Evolutionary conservation across 1,140 invertebrate species (phyloP).

Genomic region (Orussus abietinus): DNA sequence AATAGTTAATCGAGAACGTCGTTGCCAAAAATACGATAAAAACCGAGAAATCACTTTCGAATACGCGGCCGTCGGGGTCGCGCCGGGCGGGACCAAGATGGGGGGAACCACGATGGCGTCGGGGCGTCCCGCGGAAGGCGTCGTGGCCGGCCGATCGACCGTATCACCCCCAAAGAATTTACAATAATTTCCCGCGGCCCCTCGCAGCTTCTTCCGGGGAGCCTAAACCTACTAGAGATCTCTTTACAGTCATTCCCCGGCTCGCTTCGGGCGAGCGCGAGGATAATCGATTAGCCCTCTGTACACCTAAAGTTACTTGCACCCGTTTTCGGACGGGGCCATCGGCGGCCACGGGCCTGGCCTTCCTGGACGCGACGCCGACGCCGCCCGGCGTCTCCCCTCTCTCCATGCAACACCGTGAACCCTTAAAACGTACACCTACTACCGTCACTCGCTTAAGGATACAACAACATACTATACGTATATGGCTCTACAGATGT

Average conservation of each 20-base stretch:
- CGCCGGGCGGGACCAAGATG: too few relatives aligned
- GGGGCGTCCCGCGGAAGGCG: neutral
- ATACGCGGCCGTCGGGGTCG: too few relatives aligned
- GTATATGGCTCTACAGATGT: constrained; percentile 56
- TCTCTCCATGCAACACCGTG: constrained; percentile 28
- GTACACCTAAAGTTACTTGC: constrained; percentile 47
- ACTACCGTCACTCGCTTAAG: constrained; percentile 44
- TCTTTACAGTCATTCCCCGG: too few relatives aligned
- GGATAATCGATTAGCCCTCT: constrained; percentile 38
- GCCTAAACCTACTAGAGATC: too few relatives aligned
- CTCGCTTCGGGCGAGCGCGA: too few relatives aligned
- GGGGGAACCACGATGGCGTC: too few relatives aligned
- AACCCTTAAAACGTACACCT: constrained; percentile 43
- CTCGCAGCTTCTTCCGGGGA: too few relatives aligned
- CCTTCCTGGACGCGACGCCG: constrained; percentile 23
- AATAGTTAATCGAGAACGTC: constrained; percentile 54
- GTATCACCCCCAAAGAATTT: constrained; percentile 37
- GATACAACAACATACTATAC: constrained; percentile 56
- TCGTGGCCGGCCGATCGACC: constrained; percentile 30
- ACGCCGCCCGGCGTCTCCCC: constrained; percentile 18
- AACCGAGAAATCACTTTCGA: too few relatives aligned
- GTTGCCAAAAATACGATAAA: constrained; percentile 56
- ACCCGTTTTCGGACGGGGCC: constrained; percentile 42
- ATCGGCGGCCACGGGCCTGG: constrained; percentile 31
- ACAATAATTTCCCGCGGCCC: too few relatives aligned